Conservation (phyloP, 2,113 vertebrate species). For the Stegostoma tigrinum region DNA sequence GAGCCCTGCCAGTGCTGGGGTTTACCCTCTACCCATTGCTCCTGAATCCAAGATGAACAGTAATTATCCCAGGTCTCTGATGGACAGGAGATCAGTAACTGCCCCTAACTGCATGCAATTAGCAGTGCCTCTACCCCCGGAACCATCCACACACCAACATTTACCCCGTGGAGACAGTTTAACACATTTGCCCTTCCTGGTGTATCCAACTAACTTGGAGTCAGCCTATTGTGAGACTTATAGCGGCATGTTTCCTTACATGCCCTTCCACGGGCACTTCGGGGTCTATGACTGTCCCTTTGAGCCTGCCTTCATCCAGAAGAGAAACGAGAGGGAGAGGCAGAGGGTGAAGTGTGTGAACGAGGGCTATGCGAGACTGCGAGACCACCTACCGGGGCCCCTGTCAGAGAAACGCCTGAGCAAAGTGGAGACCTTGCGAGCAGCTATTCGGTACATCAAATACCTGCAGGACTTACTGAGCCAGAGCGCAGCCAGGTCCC, state of each 20-base stretch:
- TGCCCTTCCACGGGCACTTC: constrained; percentile 58
- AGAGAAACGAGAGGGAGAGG: constrained; percentile 73
- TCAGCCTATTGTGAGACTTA: constrained; percentile 51
- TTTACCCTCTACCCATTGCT: neutral
- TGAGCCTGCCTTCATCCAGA: constrained; percentile 73
- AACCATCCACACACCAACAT: constrained; percentile 43
- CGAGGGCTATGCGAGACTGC: constrained; percentile 68
- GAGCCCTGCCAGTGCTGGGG: neutral
- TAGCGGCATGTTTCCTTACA: constrained; percentile 53
- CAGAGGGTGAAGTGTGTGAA: constrained; percentile 73
- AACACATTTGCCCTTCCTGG: constrained; percentile 54
- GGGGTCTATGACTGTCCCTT: constrained; percentile 64
- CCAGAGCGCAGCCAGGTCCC: constrained; percentile 14
- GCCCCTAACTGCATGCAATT: constrained; percentile 46
- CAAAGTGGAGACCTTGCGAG: constrained; percentile 75
- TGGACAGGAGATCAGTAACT: constrained; percentile 45
- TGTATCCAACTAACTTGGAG: constrained; percentile 53
- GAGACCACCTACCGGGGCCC: constrained; percentile 64
- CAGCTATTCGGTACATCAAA: constrained; percentile 73
- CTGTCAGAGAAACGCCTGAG: constrained; percentile 63
- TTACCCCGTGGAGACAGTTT: constrained; percentile 43
- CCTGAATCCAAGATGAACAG: constrained; percentile 48
- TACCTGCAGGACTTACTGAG: constrained; percentile 67
- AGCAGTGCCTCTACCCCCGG: constrained; percentile 47
- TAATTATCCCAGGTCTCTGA: constrained; percentile 50